These are phyloP conservation scores for Drosophila nasuta DNA, from an alignment of 1,140 invertebrate species.

Conservation along the genomic window DNA sequence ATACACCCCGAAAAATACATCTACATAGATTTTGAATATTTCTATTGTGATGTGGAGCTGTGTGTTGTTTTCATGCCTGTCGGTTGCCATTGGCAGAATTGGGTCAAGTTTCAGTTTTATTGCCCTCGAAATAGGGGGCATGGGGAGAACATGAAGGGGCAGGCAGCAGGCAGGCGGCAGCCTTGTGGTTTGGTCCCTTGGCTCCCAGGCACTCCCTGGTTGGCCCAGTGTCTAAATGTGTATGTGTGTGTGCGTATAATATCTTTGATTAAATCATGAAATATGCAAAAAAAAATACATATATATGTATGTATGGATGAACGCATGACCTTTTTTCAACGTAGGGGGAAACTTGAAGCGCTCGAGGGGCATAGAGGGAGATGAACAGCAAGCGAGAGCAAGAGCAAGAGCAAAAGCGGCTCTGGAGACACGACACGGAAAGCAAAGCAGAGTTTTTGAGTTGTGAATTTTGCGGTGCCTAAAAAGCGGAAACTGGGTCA, in stretches of 20 bases:
- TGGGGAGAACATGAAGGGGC: neutral
- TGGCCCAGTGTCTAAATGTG: neutral
- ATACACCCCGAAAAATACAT: slow-evolving; percentile 9
- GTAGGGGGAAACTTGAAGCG: slow-evolving; percentile 14
- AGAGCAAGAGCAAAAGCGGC: neutral
- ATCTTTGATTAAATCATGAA: slow-evolving; percentile 83
- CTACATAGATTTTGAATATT: slow-evolving; percentile 41
- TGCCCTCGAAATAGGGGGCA: slow-evolving; percentile 41
- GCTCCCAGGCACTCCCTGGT: slow-evolving; percentile 22
- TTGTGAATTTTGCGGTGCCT: slow-evolving; percentile 64
- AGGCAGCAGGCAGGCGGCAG: slow-evolving; percentile 19
- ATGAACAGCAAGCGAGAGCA: slow-evolving; percentile 10
- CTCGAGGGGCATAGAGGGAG: slow-evolving; percentile 30
- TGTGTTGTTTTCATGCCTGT: slow-evolving; percentile 37
- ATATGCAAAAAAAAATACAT: slow-evolving; percentile 57
- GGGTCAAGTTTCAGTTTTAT: slow-evolving; percentile 82
- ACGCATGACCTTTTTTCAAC: slow-evolving; percentile 27
- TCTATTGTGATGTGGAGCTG: slow-evolving; percentile 18
- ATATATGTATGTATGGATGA: slow-evolving; percentile 18
- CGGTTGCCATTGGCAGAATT: slow-evolving; percentile 63
- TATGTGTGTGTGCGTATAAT: slow-evolving; percentile 65
- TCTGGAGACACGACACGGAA: slow-evolving; percentile 48
- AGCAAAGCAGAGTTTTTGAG: slow-evolving; percentile 38
- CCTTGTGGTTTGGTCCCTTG: slow-evolving; percentile 32
- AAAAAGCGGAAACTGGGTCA: slow-evolving; percentile 81